Base-by-base conservation (phyloP, 2,113 vertebrate genomes). In the Rissa tridactyla region DNA sequence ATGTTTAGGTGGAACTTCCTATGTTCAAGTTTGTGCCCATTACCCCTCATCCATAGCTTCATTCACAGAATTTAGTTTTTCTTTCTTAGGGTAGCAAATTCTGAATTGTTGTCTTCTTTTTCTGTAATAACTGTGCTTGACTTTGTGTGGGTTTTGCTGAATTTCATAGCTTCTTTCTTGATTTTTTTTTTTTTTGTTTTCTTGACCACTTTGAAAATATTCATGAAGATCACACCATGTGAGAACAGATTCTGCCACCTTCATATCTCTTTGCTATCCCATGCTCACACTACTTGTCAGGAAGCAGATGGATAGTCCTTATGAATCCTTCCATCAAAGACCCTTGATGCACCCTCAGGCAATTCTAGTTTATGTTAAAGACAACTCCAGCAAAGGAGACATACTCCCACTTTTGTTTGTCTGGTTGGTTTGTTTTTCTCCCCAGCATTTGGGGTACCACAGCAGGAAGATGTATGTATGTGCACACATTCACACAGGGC, bases 281-380 rank as follows among this genome's bases (percentile, higher is more conserved):
- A 86, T 87, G 80, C 87, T 97, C 78, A 94, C 79, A 77, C 64
- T 93, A 75, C n/a, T 95, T 94, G 65, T 91, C 91, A 96, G 80
- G 40, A 96, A 96, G 65, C 94, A 97, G 61, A 97, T 90, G 38
- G 92, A 82, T 83, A 95, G 47, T 55, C 9, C 2, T 89, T 58
- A 61, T 51, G 47, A 97, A 65, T 62, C 26, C 80, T 94, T 96
- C 90, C 25, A 86, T 66, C 44, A 81, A 88, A 83, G 87, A 79
- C 94, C 84, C 19, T 54, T 93, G 82, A 61, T 36, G 87, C 17
- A 88, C 21, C 68, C 80, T 85, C 75, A 95, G 77, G 57, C 47
- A 90, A 47, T 91, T 40, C 68, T 78, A 44, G 88, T 76, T 81
- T 90, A 20, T 18, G 5, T 64, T 93, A 81, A 73, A 62, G 9